Base-by-base conservation (phyloP, 53 echinoderm and acorn worm genomes). In the Antedon mediterranea region DNA sequence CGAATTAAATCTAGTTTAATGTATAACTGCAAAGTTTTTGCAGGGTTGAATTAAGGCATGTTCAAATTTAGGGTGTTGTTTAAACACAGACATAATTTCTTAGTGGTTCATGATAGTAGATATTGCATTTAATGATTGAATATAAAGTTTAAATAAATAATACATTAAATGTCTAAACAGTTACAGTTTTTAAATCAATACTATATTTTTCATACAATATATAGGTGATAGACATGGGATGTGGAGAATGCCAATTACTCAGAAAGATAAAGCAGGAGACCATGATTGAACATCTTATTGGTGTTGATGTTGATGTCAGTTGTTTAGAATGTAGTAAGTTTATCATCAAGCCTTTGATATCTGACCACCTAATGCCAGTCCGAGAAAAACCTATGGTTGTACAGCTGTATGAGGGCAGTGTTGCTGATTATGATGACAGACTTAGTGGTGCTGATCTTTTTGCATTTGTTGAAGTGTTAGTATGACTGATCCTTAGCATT, bases 221-320 rank as follows among this genome's bases (percentile, higher is more conserved):
- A n/a, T 37, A 98, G 98, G 98, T 98, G 31, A 80, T 92, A 77
- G 98, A 98, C 34, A 92, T 98, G 80, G 98, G 98, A 11, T 98
- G 98, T 71, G 91, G 91, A 0, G 92, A 92, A 30, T 86, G 90
- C 23, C 82, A 82, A 18, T 73, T 98, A 28, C 33, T 98, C 8
- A 80, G 85, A 9, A 78, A 79, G 27, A 88, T 98, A 32, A 98
- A 98, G 43, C 81, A 86, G 8, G 30, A 76, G 29, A 71, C 80
- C 32, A 85, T 90, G 28, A 78, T 90, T 32, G 86, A 98, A 71
- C 57, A 57, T 57, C 79, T 98, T 73, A 81, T 87, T 15, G 98
- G 92, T 23, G 84, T 98, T 3, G 98, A 98, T 78, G 43, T 88
- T 26, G 88, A 98, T 34, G 73, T 9, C 30, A 75, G 75, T 11